Evolutionary conservation across 2,888 invertebrate species (phyloP).

Genomic region (Bimastos eiseni): DNA sequence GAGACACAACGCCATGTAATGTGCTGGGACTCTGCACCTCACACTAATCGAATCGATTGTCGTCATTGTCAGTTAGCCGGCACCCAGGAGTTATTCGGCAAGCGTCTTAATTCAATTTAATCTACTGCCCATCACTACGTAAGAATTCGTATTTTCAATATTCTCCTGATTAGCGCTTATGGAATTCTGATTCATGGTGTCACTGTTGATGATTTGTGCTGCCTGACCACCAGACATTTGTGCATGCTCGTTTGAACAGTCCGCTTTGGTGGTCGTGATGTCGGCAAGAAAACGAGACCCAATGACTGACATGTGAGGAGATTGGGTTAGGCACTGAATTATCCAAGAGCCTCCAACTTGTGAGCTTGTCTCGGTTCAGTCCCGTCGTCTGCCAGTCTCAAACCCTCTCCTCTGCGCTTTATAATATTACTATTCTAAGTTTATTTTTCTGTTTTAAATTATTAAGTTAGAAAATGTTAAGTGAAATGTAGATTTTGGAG

Average conservation of each 20-base stretch:
- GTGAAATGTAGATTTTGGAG: too few relatives aligned
- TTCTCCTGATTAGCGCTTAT: background rate
- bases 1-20: background rate
- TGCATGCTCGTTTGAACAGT: background rate
- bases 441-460: background rate
- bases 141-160: background rate
- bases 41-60: background rate
- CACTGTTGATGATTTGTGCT: background rate
- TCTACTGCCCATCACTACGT: background rate
- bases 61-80: slow-evolving; percentile 13
- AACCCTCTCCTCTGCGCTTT: background rate
- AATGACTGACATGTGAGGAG: background rate
- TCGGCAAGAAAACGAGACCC: background rate
- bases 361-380: background rate
- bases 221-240: background rate
- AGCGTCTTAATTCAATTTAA: background rate
- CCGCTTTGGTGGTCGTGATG: too few relatives aligned
- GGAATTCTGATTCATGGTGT: background rate
- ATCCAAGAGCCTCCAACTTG: background rate
- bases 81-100: background rate
- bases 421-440: background rate
- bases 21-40: background rate
- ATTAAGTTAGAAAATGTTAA: too few relatives aligned
- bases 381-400: background rate
- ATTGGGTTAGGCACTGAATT: background rate